Base-by-base conservation (phyloP, 2,888 invertebrate species). In the Hydrotaea diabolus region DNA sequence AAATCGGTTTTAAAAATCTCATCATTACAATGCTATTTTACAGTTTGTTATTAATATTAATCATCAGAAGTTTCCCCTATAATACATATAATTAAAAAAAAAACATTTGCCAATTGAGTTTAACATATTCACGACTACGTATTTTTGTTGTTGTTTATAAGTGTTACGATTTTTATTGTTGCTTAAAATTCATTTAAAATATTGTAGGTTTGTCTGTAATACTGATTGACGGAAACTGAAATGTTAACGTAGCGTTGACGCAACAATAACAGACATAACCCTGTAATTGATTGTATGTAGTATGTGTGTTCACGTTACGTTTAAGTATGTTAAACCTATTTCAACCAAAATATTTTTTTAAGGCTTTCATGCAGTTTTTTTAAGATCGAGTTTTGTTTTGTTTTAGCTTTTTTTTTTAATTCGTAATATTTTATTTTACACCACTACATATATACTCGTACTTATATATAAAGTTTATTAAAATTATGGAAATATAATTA, bases 351-450 rank as follows among this genome's bases (percentile, higher is more conserved):
- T 8, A 59, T 26, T 15, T 23, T 11, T 59, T 26, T 59, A 69
- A 74, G 82, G 75, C 85, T 85, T 85, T 85, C 85, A 85, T 85
- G 85, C 85, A 85, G 79, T 79, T 79, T 82, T 55, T 76, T 72
- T n/a, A n/a, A 26, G 39, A 62, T 59, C 0, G 36, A 9, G 39
- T 53, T 49, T 64, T n/a, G 15, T 53, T 82, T 71, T 72, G 2
- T 17, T 72, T 73, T 75, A 26, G 15, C 53, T 82, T 71, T 72
- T 31, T 17, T 72, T 73, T 75, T 26, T 21, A 46, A 55, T 73
- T 49, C 31, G 26, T 77, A 31, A 43, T 78, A 57, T n/a, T 46
- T 55, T 39, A 21, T 39, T 39, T 64, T 53, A 55, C 55, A 69
- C 23, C 36, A 57, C 43, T 69, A 69, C 69, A 69, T 69, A 69